phyloP scores from a whole-genome alignment of 2,113 vertebrate genomes.

The Phylloscopus trochiloides region DNA sequence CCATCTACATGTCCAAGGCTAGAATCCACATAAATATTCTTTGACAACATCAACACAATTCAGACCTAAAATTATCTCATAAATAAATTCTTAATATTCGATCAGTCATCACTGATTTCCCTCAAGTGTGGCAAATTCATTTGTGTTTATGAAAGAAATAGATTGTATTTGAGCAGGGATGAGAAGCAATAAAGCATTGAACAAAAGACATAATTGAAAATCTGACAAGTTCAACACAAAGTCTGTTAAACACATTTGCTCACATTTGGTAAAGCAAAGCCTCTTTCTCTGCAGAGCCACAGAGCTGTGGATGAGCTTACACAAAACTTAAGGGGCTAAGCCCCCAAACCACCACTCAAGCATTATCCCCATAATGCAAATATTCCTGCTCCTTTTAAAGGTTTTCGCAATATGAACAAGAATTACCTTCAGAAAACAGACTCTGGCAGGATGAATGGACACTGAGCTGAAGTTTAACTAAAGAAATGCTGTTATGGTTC shows the following conservation, averaged over 20 bases:
- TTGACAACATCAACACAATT: neutral
- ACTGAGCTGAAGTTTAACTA: neutral
- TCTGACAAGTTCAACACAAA: neutral
- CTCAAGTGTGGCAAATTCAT: neutral
- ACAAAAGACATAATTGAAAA: neutral
- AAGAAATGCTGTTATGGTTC: neutral
- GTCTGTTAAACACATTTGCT: neutral
- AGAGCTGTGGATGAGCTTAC: neutral
- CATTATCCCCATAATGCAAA: neutral
- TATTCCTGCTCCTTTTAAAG: neutral
- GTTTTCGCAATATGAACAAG: neutral
- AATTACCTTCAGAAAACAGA: neutral
- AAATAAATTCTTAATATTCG: neutral
- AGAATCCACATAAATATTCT: neutral
- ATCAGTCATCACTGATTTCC: neutral
- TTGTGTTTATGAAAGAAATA: neutral
- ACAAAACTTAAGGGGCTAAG: neutral
- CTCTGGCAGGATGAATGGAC: neutral
- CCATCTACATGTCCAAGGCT: neutral
- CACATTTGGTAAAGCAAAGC: neutral
- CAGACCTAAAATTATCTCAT: neutral
- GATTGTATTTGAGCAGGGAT: neutral
- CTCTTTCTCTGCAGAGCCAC: neutral
- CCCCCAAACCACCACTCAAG: neutral
- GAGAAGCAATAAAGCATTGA: neutral